Conservation (phyloP, 1,140 invertebrate species). For the Lepidurus arcticus region DNA sequence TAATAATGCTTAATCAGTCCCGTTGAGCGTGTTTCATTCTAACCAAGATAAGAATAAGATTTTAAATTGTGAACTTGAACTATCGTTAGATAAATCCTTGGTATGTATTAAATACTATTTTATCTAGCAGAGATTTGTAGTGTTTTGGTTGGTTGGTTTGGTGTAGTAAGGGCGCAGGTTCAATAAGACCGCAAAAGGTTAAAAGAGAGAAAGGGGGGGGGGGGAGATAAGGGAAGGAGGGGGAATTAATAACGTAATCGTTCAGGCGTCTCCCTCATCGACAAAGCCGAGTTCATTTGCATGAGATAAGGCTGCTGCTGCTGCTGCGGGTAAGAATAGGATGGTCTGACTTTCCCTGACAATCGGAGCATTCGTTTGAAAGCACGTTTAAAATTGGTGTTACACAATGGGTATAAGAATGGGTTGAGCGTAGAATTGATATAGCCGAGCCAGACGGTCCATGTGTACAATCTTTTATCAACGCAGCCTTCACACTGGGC, state of each 20-base stretch:
- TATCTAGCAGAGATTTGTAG: no score
- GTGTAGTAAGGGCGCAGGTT: background rate
- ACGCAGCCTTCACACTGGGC: constrained; percentile 55
- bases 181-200: background rate
- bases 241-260: background rate
- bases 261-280: background rate
- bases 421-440: constrained; percentile 55
- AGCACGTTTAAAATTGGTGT: constrained; percentile 51
- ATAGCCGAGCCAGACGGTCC: constrained; percentile 55
- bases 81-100: no score
- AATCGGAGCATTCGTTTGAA: constrained; percentile 49
- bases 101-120: no score
- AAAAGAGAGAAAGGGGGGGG: background rate
- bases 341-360: constrained; percentile 13
- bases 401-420: constrained; percentile 54
- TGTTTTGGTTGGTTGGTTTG: no score
- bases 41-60: no score
- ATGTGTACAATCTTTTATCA: constrained; percentile 43
- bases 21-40: no score
- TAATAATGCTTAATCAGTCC: no score
- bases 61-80: no score
- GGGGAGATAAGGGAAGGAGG: background rate
- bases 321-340: constrained; percentile 18
- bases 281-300: constrained; percentile 13
- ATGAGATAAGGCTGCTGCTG: constrained; percentile 27